Conservation (phyloP, 2,888 invertebrate species). For the Chromoteleia sp. region DNA sequence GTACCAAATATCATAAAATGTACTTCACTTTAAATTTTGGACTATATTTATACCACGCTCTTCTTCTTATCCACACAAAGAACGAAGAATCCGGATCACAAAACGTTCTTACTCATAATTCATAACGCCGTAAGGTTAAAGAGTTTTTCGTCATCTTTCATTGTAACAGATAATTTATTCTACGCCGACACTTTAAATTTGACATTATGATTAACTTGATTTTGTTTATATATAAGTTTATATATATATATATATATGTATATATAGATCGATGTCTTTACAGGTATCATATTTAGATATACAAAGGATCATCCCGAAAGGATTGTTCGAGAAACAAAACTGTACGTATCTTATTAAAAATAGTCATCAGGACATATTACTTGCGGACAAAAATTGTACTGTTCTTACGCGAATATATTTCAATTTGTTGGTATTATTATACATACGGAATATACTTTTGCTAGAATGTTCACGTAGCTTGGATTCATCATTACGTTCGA, state of each 20-base stretch:
- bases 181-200: slow-evolving; percentile 53
- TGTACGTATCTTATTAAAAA: slow-evolving; percentile 61
- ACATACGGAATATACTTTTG: slow-evolving; percentile 52
- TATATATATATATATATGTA: slow-evolving; percentile 27
- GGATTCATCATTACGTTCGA: slow-evolving; percentile 64
- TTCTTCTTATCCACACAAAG: slow-evolving; percentile 26
- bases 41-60: slow-evolving; percentile 45
- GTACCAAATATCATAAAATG: slow-evolving; percentile 79
- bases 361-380: slow-evolving; percentile 55
- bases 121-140: slow-evolving; percentile 50
- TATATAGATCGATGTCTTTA: slow-evolving; percentile 64
- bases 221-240: slow-evolving; percentile 15
- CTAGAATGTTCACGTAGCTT: slow-evolving; percentile 61
- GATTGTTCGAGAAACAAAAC: slow-evolving; percentile 45
- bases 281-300: slow-evolving; percentile 57
- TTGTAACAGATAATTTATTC: slow-evolving; percentile 52
- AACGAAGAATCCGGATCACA: slow-evolving; percentile 51
- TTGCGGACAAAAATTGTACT: slow-evolving; percentile 45
- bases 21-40: slow-evolving; percentile 37
- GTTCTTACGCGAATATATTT: slow-evolving; percentile 49
- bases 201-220: slow-evolving; percentile 52
- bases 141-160: slow-evolving; percentile 58
- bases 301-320: slow-evolving; percentile 52
- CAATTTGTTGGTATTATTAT: slow-evolving; percentile 42
- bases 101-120: slow-evolving; percentile 37